Conservation (phyloP, 2,888 invertebrate species). For the Taphrorychus bicolor region DNA sequence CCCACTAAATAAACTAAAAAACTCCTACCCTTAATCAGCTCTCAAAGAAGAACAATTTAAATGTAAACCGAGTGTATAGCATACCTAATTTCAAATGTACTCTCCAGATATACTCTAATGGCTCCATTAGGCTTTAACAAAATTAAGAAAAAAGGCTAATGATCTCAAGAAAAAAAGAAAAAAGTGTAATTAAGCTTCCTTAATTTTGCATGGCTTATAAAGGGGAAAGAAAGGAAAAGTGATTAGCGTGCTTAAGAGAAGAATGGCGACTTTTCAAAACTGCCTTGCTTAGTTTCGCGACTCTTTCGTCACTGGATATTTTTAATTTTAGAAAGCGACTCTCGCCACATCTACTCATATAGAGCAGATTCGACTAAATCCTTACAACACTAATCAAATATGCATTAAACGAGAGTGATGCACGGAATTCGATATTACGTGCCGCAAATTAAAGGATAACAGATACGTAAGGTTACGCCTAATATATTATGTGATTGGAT, state of each 20-base stretch:
- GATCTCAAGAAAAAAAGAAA: neutral
- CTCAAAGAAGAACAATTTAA: neutral
- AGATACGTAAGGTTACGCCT: neutral
- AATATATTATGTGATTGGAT: neutral
- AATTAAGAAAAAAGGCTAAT: slow-evolving; percentile 6
- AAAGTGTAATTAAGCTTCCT: slow-evolving; percentile 4
- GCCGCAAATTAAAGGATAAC: slow-evolving; percentile 4
- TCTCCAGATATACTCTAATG: neutral
- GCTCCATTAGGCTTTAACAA: neutral
- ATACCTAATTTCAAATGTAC: neutral
- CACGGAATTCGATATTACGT: slow-evolving; percentile 1
- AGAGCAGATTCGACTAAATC: neutral
- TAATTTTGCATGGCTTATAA: slow-evolving; percentile 2
- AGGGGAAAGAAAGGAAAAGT: neutral
- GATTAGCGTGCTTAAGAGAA: neutral
- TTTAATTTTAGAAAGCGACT: neutral
- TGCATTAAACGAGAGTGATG: slow-evolving; percentile 1
- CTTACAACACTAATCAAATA: slow-evolving; percentile 1
- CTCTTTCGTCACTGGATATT: neutral
- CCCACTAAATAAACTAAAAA: too few relatives aligned
- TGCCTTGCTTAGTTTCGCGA: neutral
- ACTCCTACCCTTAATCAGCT: too few relatives aligned
- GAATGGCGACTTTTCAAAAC: neutral
- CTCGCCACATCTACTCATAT: neutral
- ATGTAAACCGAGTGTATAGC: neutral